Percentiles rank a stretch among this genome's conserved stretches.
These are phyloP conservation scores for Clavelina lepadiformis DNA, from an alignment of 23 tunicate genomes.

Conservation along the genomic window DNA sequence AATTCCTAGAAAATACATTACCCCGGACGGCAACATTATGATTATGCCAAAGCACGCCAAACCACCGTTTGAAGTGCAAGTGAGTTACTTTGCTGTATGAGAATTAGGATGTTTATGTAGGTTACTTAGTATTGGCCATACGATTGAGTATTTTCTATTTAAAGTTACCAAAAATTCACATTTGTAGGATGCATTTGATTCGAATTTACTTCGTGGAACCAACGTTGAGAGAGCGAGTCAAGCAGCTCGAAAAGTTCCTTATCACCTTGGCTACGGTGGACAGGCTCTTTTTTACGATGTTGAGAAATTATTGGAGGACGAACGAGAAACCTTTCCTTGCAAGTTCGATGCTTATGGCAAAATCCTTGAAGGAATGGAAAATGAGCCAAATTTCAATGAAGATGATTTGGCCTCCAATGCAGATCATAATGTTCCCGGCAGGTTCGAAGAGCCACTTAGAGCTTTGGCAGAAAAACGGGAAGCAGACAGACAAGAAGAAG, in stretches of 20 bases:
- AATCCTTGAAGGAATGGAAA: conserved; percentile 27
- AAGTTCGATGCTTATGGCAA: conserved; percentile 32
- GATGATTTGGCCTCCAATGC: conserved; percentile 23
- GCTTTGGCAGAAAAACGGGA: neutral
- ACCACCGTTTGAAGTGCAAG: conserved; percentile 45
- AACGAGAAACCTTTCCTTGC: conserved; percentile 21
- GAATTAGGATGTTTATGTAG: too few species aligned
- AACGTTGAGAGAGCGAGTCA: conserved; percentile 11
- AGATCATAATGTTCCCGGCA: conserved; percentile 12
- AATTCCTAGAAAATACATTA: conserved; percentile 34
- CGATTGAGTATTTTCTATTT: too few species aligned
- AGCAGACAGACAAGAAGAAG: neutral
- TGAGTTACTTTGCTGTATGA: too few species aligned
- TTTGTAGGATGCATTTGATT: conserved; percentile 34
- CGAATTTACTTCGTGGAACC: conserved; percentile 17
- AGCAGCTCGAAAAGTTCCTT: conserved; percentile 37
- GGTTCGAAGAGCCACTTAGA: conserved; percentile 3
- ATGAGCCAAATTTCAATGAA: conserved; percentile 34
- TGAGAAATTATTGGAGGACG: conserved; percentile 21
- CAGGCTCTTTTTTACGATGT: conserved; percentile 31
- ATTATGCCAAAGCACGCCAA: conserved; percentile 27
- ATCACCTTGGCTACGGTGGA: conserved; percentile 39
- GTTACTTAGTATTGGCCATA: too few species aligned
- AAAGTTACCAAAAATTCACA: too few species aligned
- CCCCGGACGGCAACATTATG: conserved; percentile 41